A percentile compares a stretch with the other conserved stretches of the same genome.
These are phyloP conservation scores for Vanacampus margaritifer DNA, from an alignment of 2,113 vertebrate genomes.

Conservation along the genomic window DNA sequence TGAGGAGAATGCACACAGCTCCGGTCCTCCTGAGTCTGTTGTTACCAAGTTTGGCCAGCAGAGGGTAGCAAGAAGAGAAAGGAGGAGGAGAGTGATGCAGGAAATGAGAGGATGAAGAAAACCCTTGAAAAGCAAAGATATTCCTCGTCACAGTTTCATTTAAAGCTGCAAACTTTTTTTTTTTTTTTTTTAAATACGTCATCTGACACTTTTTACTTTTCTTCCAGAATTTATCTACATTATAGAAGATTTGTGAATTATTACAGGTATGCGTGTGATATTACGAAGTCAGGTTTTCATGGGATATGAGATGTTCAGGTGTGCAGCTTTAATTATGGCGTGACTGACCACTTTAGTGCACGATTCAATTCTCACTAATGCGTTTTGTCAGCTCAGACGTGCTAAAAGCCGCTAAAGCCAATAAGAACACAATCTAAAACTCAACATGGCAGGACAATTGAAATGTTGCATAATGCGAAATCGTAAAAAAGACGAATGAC, in stretches of 20 bases:
- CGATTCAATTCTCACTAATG: neutral
- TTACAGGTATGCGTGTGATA: neutral
- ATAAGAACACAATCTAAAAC: neutral
- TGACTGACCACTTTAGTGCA: constrained; percentile 3
- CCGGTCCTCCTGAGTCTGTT: constrained; percentile 88
- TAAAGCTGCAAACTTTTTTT: constrained; percentile 8
- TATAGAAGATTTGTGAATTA: neutral
- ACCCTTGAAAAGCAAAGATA: neutral
- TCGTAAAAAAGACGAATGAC: constrained; percentile 8
- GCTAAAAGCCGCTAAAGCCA: constrained; percentile 1
- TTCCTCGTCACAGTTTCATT: neutral
- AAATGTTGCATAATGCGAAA: constrained; percentile 10
- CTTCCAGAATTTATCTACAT: neutral
- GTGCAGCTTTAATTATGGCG: constrained; percentile 8
- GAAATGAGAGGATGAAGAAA: constrained; percentile 29
- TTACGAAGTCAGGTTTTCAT: neutral
- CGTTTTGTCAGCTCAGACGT: neutral
- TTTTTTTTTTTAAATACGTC: neutral
- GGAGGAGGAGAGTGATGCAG: constrained; percentile 51
- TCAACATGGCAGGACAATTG: neutral
- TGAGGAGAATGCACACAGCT: constrained; percentile 95
- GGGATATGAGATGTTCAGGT: neutral
- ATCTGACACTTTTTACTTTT: neutral
- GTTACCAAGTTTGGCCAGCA: constrained; percentile 55
- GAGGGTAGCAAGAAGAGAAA: constrained; percentile 62